A percentile compares a stretch with the other conserved stretches of the same genome.
Evolutionary conservation across 2,113 vertebrate genomes (phyloP).

Genomic region (Periophthalmus modestus): DNA sequence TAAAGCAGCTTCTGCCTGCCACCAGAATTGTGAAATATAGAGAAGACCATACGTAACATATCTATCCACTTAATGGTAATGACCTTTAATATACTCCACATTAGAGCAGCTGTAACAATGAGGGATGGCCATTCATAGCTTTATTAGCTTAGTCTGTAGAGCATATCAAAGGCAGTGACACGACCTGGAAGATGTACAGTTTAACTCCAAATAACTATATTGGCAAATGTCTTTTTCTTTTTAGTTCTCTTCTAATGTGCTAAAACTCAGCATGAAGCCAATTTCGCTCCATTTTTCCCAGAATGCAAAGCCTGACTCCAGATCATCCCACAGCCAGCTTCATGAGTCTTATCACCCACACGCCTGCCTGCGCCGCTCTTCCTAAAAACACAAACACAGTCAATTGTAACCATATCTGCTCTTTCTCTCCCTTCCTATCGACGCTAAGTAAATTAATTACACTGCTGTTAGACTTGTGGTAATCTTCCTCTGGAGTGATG

Average conservation of each 20-base stretch:
- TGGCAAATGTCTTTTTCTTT: not conserved
- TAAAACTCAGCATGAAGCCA: conserved; percentile 30
- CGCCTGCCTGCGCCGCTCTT: conserved; percentile 23
- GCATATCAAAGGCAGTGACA: conserved; percentile 15
- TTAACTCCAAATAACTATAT: not conserved
- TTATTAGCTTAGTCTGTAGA: conserved; percentile 53
- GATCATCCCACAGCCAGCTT: conserved; percentile 48
- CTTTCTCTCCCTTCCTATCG: conserved; percentile 53
- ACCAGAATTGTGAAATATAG: conserved; percentile 50
- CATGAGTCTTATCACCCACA: conserved; percentile 53
- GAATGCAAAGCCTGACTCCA: conserved; percentile 46
- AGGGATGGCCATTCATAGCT: conserved; percentile 42
- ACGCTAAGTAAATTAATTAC: conserved; percentile 74
- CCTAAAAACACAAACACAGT: conserved; percentile 59
- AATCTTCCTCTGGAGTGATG: conserved; percentile 75
- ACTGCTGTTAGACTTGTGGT: conserved; percentile 67
- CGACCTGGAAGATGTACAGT: conserved; percentile 18
- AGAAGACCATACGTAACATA: conserved; percentile 34
- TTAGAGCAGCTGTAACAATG: conserved; percentile 51
- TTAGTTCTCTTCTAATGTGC: conserved; percentile 11
- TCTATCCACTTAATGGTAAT: conserved; percentile 65
- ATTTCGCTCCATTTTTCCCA: conserved; percentile 36
- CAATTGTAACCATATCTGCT: conserved; percentile 61
- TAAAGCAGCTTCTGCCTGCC: conserved; percentile 45
- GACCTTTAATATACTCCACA: conserved; percentile 66